Base-by-base conservation (phyloP, 2,113 vertebrate species). In the Ornithorhynchus anatinus region DNA sequence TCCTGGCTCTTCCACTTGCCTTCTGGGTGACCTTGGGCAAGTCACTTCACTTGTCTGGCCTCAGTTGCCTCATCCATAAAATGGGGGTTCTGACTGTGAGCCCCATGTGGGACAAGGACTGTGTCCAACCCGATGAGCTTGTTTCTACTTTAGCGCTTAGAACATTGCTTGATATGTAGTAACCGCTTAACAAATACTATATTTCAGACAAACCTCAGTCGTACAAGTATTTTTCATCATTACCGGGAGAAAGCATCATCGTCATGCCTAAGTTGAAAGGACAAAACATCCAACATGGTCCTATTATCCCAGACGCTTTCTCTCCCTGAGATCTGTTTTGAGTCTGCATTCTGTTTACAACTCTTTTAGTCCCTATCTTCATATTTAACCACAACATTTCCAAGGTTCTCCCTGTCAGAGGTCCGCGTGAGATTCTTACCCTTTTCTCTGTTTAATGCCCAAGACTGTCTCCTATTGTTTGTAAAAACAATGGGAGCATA, bases 221-320 rank as follows among this genome's bases (percentile, higher is more conserved):
- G 25, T 50, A 19, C 0, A 2, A 44, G 44, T 31, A 19, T 5
- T 10, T n/a, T n/a, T n/a, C n/a, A 38, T 32, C 10, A 44, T 44
- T 35, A 22, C 32, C 23, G n/a, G 22, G 52, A 20, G 12, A 38
- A 39, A 59, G n/a, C 15, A 29, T 43, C 27, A 38, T 54, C 14
- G 23, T 22, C 5, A 27, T 32, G 29, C 10, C 17, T 32, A 2
- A 45, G 19, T 19, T 11, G 22, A 14, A 35, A 23, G 27, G 59
- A 33, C 25, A 37, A 47, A 51, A 0, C 0, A 27, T n/a, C n/a
- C 11, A 27, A 33, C 0, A 0, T 2, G 3, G 27, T 50, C 52
- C 17, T 15, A 1, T 27, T 11, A 3, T 14, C 16, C 54, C 0
- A 1, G 20, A 16, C 10, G 32, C 1, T 0, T 17, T 45, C 16